Evolutionary conservation across 2,888 invertebrate species (phyloP).

Genomic region (Timandra comae): DNA sequence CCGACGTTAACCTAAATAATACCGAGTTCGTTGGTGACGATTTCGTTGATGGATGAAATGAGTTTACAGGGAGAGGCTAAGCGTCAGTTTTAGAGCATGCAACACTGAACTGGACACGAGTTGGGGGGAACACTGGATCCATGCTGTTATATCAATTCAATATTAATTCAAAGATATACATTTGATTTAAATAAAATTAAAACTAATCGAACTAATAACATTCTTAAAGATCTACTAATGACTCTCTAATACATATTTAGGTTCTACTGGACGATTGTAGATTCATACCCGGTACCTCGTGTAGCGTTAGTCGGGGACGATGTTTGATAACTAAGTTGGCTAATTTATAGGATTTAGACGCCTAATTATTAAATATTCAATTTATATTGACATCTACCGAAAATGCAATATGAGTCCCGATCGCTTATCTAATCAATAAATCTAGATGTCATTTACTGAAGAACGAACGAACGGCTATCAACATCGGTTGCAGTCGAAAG

Average conservation of each 20-base stretch:
- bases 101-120: constrained; percentile 7
- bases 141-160: constrained; percentile 49
- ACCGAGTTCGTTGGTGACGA: constrained; percentile 11
- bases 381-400: too few relatives aligned
- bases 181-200: constrained; percentile 23
- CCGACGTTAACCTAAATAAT: constrained; percentile 12
- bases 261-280: constrained; percentile 37
- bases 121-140: constrained; percentile 19
- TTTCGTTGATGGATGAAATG: constrained; percentile 16
- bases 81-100: constrained; percentile 15
- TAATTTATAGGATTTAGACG: too few relatives aligned
- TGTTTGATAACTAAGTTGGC: constrained; percentile 40
- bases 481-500: too few relatives aligned
- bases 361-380: too few relatives aligned
- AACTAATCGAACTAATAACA: constrained; percentile 28
- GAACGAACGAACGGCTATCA: too few relatives aligned
- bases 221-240: constrained; percentile 31
- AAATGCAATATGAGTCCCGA: too few relatives aligned
- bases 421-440: too few relatives aligned
- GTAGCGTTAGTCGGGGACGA: constrained; percentile 52
- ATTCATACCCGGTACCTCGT: constrained; percentile 54
- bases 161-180: constrained; percentile 9
- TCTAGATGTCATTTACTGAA: too few relatives aligned
- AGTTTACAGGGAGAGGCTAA: constrained; percentile 8
- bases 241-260: constrained; percentile 34